Base-by-base conservation (phyloP, 2,888 invertebrate genomes). In the Cheiracanthium punctorium region DNA sequence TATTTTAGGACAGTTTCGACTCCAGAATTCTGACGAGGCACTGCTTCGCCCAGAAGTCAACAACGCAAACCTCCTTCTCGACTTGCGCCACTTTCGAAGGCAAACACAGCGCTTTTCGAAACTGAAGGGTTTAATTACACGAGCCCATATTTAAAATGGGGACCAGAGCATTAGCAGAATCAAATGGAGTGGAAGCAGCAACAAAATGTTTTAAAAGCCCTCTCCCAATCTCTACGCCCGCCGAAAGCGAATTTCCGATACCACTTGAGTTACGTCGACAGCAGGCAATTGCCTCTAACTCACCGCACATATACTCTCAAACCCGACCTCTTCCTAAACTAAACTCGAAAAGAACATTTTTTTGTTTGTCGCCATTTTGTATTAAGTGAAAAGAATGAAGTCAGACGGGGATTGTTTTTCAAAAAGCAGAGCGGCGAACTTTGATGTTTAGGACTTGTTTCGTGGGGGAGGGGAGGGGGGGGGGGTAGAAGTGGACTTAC, bases 201-300 rank as follows among this genome's bases (percentile, higher is more conserved):
- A 48, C 77, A 48, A 70, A 77, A 69, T 77, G 77, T 77, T 77
- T 70, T 77, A 77, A 77, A 77, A 77, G 64, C 69, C 52, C 69
- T 33, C n/a, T n/a, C n/a, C n/a, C n/a, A n/a, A n/a, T 30, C 32
- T 32, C n/a, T 32, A 7, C 67, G 10, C 0, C 32, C 43, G 32
- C 69, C 69, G 17, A 64, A 48, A 20, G 43, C 52, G 29, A 70
- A 77, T 70, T 52, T 77, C 77, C 77, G 77, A 67, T 30, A 32
- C 24, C 20, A 77, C 77, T 77, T 70, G 48, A 77, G 77, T 70
- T 76, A 77, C 77, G 24, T 20, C 32, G 77, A 20, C 67, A 69
- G 32, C 77, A 70, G 69, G 52, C 69, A 43, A 76, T 70, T 77
- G 77, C 20, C 69, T 77, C 48, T 76, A 69, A 70, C 77, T 24